These are phyloP conservation scores for Allobates femoralis DNA, from an alignment of 2,797 vertebrate genomes.

Conservation along the genomic window DNA sequence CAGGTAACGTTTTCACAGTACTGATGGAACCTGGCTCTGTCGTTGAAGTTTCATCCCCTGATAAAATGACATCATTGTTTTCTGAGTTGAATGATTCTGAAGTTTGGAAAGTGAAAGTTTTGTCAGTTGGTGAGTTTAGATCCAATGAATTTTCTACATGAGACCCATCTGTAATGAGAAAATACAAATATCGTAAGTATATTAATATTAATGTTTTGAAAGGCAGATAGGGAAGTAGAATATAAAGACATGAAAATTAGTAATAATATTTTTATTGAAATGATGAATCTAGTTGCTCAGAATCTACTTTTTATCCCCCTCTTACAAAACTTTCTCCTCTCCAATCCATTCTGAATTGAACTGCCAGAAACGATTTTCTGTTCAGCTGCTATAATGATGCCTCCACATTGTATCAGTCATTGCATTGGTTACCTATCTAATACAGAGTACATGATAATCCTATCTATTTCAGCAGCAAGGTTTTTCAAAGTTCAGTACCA, in stretches of 20 bases:
- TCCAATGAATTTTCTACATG: conserved; percentile 51
- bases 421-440: no score
- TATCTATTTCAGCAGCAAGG: no score
- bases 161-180: conserved; percentile 66
- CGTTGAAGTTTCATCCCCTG: conserved; percentile 43
- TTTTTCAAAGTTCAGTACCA: no score
- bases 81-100: neutral
- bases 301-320: no score
- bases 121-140: neutral
- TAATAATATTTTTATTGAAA: neutral
- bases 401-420: no score
- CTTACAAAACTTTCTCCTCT: no score
- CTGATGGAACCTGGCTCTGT: neutral
- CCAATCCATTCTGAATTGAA: no score
- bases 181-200: conserved; percentile 13
- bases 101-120: neutral
- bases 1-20: conserved; percentile 58
- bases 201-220: neutral
- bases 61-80: conserved; percentile 21
- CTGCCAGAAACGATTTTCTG: no score
- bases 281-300: no score
- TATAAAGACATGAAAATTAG: neutral
- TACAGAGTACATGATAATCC: no score
- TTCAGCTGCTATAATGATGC: no score
- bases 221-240: neutral